A percentile compares a stretch with the other conserved stretches of the same genome.
These are phyloP conservation scores for Theodoxus fluviatilis DNA, from an alignment of 2,888 invertebrate genomes.

Conservation along the genomic window DNA sequence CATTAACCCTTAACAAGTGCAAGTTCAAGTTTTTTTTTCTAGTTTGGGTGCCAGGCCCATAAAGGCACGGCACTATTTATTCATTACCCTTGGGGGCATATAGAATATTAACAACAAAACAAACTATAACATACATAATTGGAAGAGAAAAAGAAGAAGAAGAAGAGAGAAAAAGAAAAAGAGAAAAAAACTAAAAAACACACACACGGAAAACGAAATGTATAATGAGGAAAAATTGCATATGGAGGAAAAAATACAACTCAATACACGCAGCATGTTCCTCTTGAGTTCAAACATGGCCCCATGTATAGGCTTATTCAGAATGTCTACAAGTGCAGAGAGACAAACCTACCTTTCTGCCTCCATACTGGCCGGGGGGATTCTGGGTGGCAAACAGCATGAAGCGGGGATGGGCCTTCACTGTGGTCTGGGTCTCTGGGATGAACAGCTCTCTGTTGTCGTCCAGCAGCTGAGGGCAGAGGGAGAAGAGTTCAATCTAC, in stretches of 20 bases:
- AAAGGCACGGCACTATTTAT: too few relatives aligned
- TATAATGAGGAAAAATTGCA: too few relatives aligned
- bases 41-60: too few relatives aligned
- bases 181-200: conserved; percentile 5
- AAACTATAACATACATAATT: not conserved
- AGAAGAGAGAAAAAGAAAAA: not conserved
- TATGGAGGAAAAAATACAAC: too few relatives aligned
- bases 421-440: conserved; percentile 90
- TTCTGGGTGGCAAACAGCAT: conserved; percentile 99
- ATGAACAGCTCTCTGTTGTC: conserved; percentile 98
- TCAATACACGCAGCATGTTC: too few relatives aligned
- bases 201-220: not conserved
- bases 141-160: not conserved
- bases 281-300: not conserved
- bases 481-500: too few relatives aligned
- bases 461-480: conserved; percentile 74
- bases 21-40: too few relatives aligned
- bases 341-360: conserved; percentile 77
- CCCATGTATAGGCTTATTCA: not conserved
- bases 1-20: too few relatives aligned
- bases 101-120: too few relatives aligned
- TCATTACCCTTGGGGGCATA: too few relatives aligned
- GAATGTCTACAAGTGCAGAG: not conserved
- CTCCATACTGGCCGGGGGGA: conserved; percentile 94
- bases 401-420: conserved; percentile 92